Base-by-base conservation (phyloP, 2,888 invertebrate species). In the Watsonalla cultraria region DNA sequence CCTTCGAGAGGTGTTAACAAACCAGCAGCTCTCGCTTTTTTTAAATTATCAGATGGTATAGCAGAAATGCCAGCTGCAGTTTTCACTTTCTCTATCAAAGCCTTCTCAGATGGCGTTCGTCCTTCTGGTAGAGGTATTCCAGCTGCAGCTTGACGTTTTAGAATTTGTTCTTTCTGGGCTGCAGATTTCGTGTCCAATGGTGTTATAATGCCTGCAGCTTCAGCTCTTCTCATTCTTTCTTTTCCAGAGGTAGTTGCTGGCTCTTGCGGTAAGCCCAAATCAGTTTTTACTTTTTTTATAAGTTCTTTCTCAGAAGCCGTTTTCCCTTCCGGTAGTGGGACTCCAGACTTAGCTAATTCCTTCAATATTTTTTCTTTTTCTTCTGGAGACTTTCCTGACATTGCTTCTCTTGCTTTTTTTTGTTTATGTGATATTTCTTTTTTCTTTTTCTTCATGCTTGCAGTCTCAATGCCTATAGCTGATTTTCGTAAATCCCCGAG, bases 41-140 rank as follows among this genome's bases (percentile, higher is more conserved):
- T 49, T 52, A 56, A 46, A 63, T 66, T 65, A 59, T 58, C 61
- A 52, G 63, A 60, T 11, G 59, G 56, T 50, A 35, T 42, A 42
- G 11, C 42, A 8, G 42, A 7, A 47, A 34, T 48, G 9, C 48
- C 52, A 7, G 54, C 35, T 11, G 35, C 13, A 2, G 37, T 8
- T 47, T 54, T 54, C 7, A 64, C 45, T 51, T 61, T 59, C 7
- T 53, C 49, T 7, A 63, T 59, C 7, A 63, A 24, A 52, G 61
- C 60, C 46, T 66, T 68, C 53, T 77, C 74, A 0, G 74, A 74
- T 0, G 59, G 13, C 6, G 70, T 71, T 57, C 65, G 62, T 0
- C 63, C 70, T 57, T 70, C 71, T 6, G 73, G 70, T 0, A 76
- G 55, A 6, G 66, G 64, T 13, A 70, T 54, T 0, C 68, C 72